phyloP scores from a whole-genome alignment of 2,797 vertebrate species.

The Chaetodon trifasciatus region DNA sequence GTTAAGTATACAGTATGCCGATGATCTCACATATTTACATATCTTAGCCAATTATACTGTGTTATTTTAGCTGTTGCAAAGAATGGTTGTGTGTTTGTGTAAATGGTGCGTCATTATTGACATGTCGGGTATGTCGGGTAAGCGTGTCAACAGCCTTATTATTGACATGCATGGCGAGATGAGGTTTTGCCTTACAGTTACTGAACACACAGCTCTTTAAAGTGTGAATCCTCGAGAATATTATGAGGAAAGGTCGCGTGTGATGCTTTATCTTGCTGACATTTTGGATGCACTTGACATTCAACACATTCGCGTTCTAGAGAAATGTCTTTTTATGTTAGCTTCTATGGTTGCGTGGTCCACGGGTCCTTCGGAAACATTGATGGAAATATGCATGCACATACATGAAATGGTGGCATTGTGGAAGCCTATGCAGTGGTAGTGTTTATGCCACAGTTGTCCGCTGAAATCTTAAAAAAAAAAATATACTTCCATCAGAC shows the following conservation, averaged over 20 bases:
- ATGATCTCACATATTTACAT: slow-evolving; percentile 23
- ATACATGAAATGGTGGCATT: background rate
- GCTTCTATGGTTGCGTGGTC: background rate
- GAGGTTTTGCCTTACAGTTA: slow-evolving; percentile 11
- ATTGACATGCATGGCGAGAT: slow-evolving; percentile 46
- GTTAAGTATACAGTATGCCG: background rate
- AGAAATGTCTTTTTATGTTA: slow-evolving; percentile 11
- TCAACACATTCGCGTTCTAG: background rate
- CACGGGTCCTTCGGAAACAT: background rate
- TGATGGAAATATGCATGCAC: background rate
- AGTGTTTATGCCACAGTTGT: background rate
- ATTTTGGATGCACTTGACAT: slow-evolving; percentile 39
- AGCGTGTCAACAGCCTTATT: slow-evolving; percentile 26
- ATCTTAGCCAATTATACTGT: slow-evolving; percentile 1
- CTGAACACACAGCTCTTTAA: background rate
- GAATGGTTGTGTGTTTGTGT: slow-evolving; percentile 12
- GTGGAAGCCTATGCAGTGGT: background rate
- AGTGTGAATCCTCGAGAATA: slow-evolving; percentile 23
- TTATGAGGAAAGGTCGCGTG: slow-evolving; percentile 14
- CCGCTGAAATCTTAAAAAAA: background rate
- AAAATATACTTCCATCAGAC: background rate
- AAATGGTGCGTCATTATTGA: slow-evolving; percentile 53
- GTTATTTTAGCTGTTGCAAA: background rate
- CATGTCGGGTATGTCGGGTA: slow-evolving; percentile 52
- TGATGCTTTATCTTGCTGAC: slow-evolving; percentile 47